Evolutionary conservation across 2,888 invertebrate genomes (phyloP).

Genomic region (Drosophila paranaensis): DNA sequence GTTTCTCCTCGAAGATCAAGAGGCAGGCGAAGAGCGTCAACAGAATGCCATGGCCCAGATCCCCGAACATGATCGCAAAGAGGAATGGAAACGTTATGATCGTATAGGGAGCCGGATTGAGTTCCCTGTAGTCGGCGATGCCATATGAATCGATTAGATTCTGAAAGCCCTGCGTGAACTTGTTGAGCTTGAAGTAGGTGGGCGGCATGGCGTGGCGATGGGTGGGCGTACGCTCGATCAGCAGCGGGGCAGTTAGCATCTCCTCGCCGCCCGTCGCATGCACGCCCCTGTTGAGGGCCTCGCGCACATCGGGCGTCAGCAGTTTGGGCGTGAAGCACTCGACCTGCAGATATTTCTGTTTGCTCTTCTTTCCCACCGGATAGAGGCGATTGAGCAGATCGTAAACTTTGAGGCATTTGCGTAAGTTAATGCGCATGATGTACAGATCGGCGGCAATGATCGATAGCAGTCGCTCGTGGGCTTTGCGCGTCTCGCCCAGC

Average conservation of each 20-base stretch:
- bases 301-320: conserved; percentile 90
- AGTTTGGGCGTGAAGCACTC: conserved; percentile 93
- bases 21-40: conserved; percentile 92
- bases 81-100: conserved; percentile 97
- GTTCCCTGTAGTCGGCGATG: conserved; percentile 95
- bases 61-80: conserved; percentile 98
- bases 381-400: conserved; percentile 95
- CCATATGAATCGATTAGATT: conserved; percentile 95
- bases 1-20: conserved; percentile 92
- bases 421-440: conserved; percentile 91
- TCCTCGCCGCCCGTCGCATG: conserved; percentile 1
- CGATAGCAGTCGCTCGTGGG: conserved; percentile 89
- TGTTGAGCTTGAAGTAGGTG: conserved; percentile 95
- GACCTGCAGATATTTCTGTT: conserved; percentile 92
- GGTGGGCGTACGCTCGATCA: conserved; percentile 81
- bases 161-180: conserved; percentile 94
- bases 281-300: conserved; percentile 88
- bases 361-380: conserved; percentile 88
- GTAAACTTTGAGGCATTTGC: conserved; percentile 94
- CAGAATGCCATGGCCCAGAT: conserved; percentile 94
- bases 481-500: conserved; percentile 90
- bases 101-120: conserved; percentile 95
- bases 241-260: conserved; percentile 91
- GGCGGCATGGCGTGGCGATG: conserved; percentile 85
- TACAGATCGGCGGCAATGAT: conserved; percentile 57